Evolutionary conservation across 2,888 invertebrate genomes (phyloP).

Genomic region (Aradus depressus): DNA sequence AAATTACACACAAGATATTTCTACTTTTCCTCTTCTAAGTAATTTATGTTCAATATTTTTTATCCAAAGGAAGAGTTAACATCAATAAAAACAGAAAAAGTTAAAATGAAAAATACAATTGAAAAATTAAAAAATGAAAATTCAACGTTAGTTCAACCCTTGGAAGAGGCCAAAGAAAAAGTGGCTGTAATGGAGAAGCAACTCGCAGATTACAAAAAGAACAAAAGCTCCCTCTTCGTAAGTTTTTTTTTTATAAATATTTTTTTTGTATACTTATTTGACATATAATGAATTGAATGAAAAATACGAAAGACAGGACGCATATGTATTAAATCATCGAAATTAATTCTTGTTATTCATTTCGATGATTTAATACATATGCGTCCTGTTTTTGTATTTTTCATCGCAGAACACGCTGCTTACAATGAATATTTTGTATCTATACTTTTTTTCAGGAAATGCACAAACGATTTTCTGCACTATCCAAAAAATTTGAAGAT

Average conservation of each 20-base stretch:
- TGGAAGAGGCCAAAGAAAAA: conserved; percentile 58
- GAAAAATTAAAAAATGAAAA: conserved; percentile 59
- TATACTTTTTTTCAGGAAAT: conserved; percentile 21
- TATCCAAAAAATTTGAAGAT: conserved; percentile 48
- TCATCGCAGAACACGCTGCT: not conserved
- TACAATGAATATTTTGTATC: conserved; percentile 2
- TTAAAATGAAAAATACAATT: conserved; percentile 58
- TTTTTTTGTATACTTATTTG: conserved; percentile 11
- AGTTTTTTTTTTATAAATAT: conserved; percentile 32
- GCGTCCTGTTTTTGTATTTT: too few species aligned
- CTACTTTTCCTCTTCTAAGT: not conserved
- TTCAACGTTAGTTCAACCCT: conserved; percentile 57
- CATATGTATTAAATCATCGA: too few species aligned
- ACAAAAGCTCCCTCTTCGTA: conserved; percentile 60
- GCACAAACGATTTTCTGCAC: conserved; percentile 34
- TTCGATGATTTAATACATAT: too few species aligned
- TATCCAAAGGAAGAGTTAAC: conserved; percentile 71
- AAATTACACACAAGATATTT: not conserved
- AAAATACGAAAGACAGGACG: not conserved
- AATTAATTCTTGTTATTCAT: too few species aligned
- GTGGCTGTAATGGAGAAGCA: conserved; percentile 61
- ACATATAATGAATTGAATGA: not conserved
- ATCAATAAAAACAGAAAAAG: conserved; percentile 62
- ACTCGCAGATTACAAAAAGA: conserved; percentile 74
- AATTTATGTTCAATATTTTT: conserved; percentile 6